Evolutionary conservation across 2,113 vertebrate species (phyloP).

Genomic region (Phocoena sinus): DNA sequence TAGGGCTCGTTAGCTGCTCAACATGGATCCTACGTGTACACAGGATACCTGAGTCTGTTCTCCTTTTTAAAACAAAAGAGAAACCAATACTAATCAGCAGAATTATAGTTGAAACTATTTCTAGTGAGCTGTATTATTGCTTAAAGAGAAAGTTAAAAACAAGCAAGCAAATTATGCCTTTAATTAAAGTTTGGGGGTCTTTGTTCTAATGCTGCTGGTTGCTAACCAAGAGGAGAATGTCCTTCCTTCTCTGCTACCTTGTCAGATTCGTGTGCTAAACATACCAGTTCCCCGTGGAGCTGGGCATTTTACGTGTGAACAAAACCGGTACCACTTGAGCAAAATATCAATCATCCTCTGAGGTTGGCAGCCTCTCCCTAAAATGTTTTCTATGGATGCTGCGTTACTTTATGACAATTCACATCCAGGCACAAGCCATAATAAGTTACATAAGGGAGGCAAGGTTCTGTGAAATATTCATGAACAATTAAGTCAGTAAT

Average conservation of each 20-base stretch:
- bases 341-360: conserved; percentile 60
- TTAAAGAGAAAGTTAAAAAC: not conserved
- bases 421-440: conserved; percentile 68
- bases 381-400: conserved; percentile 77
- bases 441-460: conserved; percentile 73
- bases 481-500: conserved; percentile 79
- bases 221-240: not conserved
- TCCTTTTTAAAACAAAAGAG: conserved; percentile 63
- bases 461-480: conserved; percentile 75
- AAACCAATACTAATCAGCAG: conserved; percentile 30
- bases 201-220: not conserved
- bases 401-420: conserved; percentile 77
- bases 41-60: conserved; percentile 38
- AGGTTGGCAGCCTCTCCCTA: conserved; percentile 70
- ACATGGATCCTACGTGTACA: conserved; percentile 56
- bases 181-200: conserved; percentile 20
- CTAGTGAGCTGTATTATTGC: conserved; percentile 35
- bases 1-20: conserved; percentile 67
- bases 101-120: conserved; percentile 58
- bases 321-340: conserved; percentile 56
- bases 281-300: conserved; percentile 58
- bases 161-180: conserved; percentile 1
- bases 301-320: conserved; percentile 65
- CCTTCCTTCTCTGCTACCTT: not conserved
- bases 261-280: not conserved